phyloP scores from a whole-genome alignment of 2,113 vertebrate genomes.

The Heterotilapia buettikoferi region DNA sequence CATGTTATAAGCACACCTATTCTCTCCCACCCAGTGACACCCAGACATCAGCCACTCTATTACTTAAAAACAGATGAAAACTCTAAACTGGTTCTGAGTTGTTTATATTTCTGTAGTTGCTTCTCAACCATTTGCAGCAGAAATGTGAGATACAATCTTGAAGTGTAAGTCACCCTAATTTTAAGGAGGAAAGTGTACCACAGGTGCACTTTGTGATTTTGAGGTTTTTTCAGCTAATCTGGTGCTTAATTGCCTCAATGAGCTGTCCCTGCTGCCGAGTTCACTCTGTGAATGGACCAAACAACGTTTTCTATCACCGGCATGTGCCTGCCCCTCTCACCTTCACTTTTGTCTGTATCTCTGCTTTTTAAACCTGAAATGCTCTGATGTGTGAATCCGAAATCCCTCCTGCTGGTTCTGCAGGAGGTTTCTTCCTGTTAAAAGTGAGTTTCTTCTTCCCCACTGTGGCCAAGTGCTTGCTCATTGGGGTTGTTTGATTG shows the following conservation, averaged over 20 bases:
- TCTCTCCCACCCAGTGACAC: background rate
- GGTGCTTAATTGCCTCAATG: background rate
- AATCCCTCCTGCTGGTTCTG: background rate
- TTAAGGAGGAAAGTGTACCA: background rate
- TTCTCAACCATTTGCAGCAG: background rate
- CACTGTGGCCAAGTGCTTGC: background rate
- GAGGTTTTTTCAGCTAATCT: background rate
- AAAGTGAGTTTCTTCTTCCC: background rate
- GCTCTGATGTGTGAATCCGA: background rate
- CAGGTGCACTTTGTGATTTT: background rate
- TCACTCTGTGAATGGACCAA: background rate
- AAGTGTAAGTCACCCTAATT: background rate
- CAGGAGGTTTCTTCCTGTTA: background rate
- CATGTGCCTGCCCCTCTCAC: background rate
- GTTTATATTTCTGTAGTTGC: background rate
- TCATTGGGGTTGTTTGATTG: background rate
- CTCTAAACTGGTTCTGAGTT: background rate
- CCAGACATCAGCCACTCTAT: background rate
- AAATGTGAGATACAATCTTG: background rate
- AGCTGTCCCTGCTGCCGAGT: background rate
- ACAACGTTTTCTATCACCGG: background rate
- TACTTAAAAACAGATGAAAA: background rate
- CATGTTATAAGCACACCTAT: background rate
- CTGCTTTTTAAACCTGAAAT: background rate
- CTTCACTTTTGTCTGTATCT: background rate